Conservation (phyloP, 2,113 vertebrate species). For the Lepus americanus region DNA sequence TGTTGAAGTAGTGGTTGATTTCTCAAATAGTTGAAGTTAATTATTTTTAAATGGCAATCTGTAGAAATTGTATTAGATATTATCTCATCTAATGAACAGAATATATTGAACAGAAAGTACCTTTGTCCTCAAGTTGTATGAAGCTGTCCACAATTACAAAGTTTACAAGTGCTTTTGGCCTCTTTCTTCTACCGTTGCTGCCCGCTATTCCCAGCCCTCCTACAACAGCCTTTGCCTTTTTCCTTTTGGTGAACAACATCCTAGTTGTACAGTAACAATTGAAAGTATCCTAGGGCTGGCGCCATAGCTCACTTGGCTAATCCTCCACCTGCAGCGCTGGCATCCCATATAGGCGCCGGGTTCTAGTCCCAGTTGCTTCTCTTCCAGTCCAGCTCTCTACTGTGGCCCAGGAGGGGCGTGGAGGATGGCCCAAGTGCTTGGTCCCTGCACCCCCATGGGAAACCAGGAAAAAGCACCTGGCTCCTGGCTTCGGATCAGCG, state of each 20-base stretch:
- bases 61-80: constrained; percentile 23
- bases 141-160: not conserved
- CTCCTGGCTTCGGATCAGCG: no score
- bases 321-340: no score
- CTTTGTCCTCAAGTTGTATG: not conserved
- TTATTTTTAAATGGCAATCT: not conserved
- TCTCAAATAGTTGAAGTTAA: constrained; percentile 32
- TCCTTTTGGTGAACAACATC: not conserved
- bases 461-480: no score
- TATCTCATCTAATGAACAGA: constrained; percentile 33
- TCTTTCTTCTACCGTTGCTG: not conserved
- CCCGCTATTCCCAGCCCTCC: not conserved
- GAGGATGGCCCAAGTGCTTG: no score
- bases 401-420: no score
- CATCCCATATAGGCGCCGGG: no score
- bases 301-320: no score
- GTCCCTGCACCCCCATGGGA: no score
- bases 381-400: no score
- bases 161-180: not conserved
- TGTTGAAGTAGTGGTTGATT: not conserved
- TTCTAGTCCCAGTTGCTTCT: no score
- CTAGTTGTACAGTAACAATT: constrained; percentile 24
- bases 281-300: not conserved
- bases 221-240: not conserved
- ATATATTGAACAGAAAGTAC: not conserved